Base-by-base conservation (phyloP, 2,888 invertebrate genomes). In the Tenthredo mesomela region DNA sequence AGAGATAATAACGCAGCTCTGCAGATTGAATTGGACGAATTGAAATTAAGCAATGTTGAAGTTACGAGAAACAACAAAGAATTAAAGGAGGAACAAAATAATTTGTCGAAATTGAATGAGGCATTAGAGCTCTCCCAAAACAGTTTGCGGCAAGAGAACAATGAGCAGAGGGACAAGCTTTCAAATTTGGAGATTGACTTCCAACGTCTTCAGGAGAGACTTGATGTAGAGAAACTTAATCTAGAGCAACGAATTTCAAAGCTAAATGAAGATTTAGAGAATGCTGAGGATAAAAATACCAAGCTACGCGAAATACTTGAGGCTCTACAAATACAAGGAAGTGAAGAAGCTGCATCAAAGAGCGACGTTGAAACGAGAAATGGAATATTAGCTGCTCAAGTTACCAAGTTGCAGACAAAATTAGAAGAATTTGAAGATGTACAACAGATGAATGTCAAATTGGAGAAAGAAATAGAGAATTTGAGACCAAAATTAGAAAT, bases 31-130 rank as follows among this genome's bases (percentile, higher is more conserved):
- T 75, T 89, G 18, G 84, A 85, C 40, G 85, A 89, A 80, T 40
- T 89, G 15, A 80, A 78, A 33, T 54, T 71, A 50, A 67, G 70
- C 6, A 88, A 88, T 84, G 73, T 85, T 84, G 86, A 89, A 87
- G 37, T 89, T 29, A 84, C 84, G 10, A 84, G 86, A 25, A 89
- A 90, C 84, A 91, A 90, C 84, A 87, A 89, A 50, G 85, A 89
- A 84, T 86, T 92, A 12, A 89, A 91, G 47, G 87, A 89, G 54
- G 87, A 87, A 65, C 86, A 89, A 80, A 89, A 89, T 80, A 88
- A 90, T 71, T 82, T 90, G 40, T 1, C 86, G 4, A 89, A 88
- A n/a, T 75, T 78, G 18, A 89, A 87, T 75, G 85, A 29, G 15
- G 33, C 7, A 33, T 77, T 54, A 33, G n/a, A 77, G 54, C 29